Conservation (phyloP, 2,113 vertebrate genomes). For the Amia ocellicauda region DNA sequence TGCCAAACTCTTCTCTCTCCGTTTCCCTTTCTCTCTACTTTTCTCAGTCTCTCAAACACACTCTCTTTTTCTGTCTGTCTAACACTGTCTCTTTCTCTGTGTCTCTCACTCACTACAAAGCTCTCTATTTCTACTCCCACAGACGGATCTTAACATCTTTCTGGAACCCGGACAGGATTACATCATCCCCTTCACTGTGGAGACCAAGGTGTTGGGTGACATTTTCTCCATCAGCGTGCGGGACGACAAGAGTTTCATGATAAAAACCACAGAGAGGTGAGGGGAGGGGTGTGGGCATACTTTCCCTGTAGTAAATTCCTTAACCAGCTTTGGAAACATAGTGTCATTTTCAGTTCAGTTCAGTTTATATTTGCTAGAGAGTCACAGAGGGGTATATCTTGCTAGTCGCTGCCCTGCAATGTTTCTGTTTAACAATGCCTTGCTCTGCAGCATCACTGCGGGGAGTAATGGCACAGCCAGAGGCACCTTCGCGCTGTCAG, state of each 20-base stretch:
- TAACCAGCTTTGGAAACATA: too few relatives aligned
- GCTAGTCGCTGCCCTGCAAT: too few relatives aligned
- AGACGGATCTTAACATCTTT: conserved; percentile 47
- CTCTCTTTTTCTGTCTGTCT: too few relatives aligned
- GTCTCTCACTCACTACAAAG: neutral
- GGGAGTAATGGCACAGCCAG: conserved; percentile 34
- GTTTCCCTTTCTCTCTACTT: too few relatives aligned
- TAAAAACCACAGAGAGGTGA: conserved; percentile 36
- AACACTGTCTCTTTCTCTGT: too few relatives aligned
- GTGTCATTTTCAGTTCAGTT: too few relatives aligned
- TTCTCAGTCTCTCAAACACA: too few relatives aligned
- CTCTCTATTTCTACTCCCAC: neutral
- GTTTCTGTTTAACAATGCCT: conserved; percentile 4
- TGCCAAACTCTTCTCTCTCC: neutral
- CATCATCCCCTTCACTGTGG: conserved; percentile 45
- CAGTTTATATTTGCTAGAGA: neutral
- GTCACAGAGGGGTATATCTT: neutral
- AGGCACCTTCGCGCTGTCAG: conserved; percentile 37
- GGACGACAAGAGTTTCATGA: conserved; percentile 46
- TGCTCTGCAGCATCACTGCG: conserved; percentile 42
- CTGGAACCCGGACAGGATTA: conserved; percentile 51
- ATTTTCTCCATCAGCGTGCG: conserved; percentile 36
- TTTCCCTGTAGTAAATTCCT: too few relatives aligned
- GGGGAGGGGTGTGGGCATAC: too few relatives aligned
- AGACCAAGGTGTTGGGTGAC: conserved; percentile 42